Conservation (phyloP, 2,797 vertebrate species). For the Triplophysa yarkandensis region DNA sequence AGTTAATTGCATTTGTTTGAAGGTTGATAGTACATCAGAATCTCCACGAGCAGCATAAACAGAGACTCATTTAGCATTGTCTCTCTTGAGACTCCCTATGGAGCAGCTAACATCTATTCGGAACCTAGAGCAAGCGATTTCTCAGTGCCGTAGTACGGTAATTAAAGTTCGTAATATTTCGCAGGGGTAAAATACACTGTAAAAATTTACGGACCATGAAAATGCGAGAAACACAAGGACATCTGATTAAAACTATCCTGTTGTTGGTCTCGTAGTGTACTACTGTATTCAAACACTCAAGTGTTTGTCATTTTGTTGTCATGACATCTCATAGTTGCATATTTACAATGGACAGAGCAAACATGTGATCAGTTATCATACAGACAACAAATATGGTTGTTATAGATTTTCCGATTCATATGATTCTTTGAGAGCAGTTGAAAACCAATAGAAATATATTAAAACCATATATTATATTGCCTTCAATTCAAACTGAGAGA, state of each 20-base stretch:
- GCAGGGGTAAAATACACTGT: constrained; percentile 31
- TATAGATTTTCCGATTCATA: too few relatives aligned
- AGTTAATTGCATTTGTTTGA: constrained; percentile 49
- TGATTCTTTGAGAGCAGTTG: neutral
- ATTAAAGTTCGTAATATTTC: constrained; percentile 45
- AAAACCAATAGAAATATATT: neutral
- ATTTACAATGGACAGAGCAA: too few relatives aligned
- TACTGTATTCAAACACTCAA: too few relatives aligned
- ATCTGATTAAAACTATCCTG: neutral
- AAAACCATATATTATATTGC: neutral
- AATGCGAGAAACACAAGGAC: constrained; percentile 29
- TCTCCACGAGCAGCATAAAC: constrained; percentile 9
- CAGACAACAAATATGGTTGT: too few relatives aligned
- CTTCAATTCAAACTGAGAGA: neutral
- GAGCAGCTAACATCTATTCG: constrained; percentile 1
- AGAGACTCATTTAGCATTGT: constrained; percentile 22
- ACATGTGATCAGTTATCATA: too few relatives aligned
- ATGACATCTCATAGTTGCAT: too few relatives aligned
- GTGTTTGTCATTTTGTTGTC: too few relatives aligned
- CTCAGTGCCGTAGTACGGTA: constrained; percentile 21
- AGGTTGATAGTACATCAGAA: constrained; percentile 40
- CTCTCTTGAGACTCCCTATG: constrained; percentile 10
- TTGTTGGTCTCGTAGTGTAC: neutral
- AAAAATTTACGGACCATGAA: constrained; percentile 44
- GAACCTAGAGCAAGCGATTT: neutral